These are phyloP conservation scores for Hoplodrina ambigua DNA, from an alignment of 2,888 invertebrate species.

Conservation along the genomic window DNA sequence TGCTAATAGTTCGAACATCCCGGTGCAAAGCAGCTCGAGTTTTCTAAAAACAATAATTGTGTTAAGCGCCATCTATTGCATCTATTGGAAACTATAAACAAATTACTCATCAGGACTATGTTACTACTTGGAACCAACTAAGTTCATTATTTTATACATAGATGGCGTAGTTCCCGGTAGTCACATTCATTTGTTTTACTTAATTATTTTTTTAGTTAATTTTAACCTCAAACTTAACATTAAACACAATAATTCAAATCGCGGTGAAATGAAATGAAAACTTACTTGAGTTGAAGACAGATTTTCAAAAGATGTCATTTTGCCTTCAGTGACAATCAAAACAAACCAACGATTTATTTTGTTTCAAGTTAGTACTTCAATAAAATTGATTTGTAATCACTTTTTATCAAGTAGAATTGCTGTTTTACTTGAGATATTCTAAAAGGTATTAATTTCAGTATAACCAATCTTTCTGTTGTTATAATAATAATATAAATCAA, in stretches of 20 bases:
- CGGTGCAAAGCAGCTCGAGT: conserved; percentile 89
- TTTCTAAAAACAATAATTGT: conserved; percentile 83
- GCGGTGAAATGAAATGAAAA: conserved; percentile 7
- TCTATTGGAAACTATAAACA: conserved; percentile 9
- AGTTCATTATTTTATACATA: not conserved
- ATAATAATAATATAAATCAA: not conserved
- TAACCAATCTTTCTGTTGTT: not conserved
- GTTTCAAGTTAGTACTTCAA: not conserved
- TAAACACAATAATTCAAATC: not conserved
- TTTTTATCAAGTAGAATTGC: no score
- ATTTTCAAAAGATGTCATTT: conserved; percentile 76
- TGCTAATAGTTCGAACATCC: conserved; percentile 89
- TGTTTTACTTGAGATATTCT: not conserved
- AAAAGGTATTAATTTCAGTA: not conserved
- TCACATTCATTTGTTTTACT: not conserved
- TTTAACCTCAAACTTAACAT: not conserved
- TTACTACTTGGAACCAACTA: not conserved
- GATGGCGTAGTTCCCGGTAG: conserved; percentile 22
- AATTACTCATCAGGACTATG: no score
- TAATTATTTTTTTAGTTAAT: no score
- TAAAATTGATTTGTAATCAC: not conserved
- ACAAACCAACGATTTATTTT: not conserved
- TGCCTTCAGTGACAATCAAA: conserved; percentile 9
- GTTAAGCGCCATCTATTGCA: conserved; percentile 66
- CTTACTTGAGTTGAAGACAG: conserved; percentile 76